Evolutionary conservation across 2,113 vertebrate genomes (phyloP), one percentile per base, ranked within the genome.

Genomic region (Danionella cerebrum): DNA sequence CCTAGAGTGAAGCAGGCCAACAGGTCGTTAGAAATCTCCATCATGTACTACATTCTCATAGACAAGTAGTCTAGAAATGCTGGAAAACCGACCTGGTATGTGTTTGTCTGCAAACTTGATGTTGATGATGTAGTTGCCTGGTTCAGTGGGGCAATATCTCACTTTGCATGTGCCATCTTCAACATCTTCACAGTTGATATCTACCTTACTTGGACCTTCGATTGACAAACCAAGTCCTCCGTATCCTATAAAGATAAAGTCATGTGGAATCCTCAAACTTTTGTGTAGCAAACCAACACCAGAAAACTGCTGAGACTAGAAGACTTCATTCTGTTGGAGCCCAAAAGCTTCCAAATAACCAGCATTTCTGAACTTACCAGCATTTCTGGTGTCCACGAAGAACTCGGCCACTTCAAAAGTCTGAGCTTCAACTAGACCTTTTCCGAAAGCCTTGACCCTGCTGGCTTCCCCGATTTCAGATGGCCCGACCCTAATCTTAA

Each of bases 171-270:
- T 97, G 18, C 96, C 94, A 0, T 98, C 95, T 73, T 96, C 94
- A 78, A 94, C 79, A 24, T 98, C 96, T 53, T 97, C 96, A 8
- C 96, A 98, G 83, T 98, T 98, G 41, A 98, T 98, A 81, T 98
- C 95, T 57, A 98, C 95, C 84, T 98, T 98, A 84, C 96, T 98
- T n/a, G 94, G 94, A 45, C 96, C 96, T 80, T 98, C 96, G 0
- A 98, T 89, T 18, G 94, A 97, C 81, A 98, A 81, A 11, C 94
- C 94, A 3, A 98, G 77, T 42, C 96, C 96, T 0, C 96, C 96
- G 0, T 98, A 98, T 45, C 96, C 96, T 98, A 11, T 65, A n/a
- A 11, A 18, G 38, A 36, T 25, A 50, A 69, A 21, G 47, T 3
- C 10, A 8, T 27, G 13, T 51, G 13, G 12, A 42, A 53, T 14